Conservation (phyloP, 2,797 vertebrate species). For the Pachyuromys duprasi region DNA sequence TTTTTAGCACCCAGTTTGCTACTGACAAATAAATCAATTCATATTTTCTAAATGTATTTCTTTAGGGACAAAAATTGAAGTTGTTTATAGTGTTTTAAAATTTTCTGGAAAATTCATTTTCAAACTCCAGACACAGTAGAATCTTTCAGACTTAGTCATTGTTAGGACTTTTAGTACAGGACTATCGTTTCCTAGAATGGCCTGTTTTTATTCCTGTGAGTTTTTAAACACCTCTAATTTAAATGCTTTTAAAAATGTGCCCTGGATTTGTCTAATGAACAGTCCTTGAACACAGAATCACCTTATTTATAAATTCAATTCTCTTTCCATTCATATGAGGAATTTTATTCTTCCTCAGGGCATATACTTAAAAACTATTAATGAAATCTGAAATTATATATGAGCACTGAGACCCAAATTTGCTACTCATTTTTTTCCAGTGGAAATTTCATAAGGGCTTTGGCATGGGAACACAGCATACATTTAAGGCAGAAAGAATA, state of each 20-base stretch:
- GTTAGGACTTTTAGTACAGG: slow-evolving; percentile 43
- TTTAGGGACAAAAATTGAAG: slow-evolving; percentile 31
- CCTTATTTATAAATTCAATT: slow-evolving; percentile 82
- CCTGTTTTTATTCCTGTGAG: slow-evolving; percentile 66
- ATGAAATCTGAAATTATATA: slow-evolving; percentile 87
- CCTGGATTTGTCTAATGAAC: slow-evolving; percentile 69
- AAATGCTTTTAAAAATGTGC: slow-evolving; percentile 52
- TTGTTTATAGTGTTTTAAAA: slow-evolving; percentile 31
- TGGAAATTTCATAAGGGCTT: slow-evolving; percentile 83
- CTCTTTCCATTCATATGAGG: slow-evolving; percentile 74
- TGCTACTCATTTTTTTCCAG: slow-evolving; percentile 84
- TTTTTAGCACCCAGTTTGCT: slow-evolving; percentile 15
- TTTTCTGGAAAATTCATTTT: slow-evolving; percentile 54
- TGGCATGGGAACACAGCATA: slow-evolving; percentile 84
- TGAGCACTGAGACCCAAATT: slow-evolving; percentile 80
- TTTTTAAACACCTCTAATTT: slow-evolving; percentile 74
- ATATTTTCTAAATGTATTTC: slow-evolving; percentile 12
- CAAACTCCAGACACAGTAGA: slow-evolving; percentile 33
- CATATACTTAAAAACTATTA: slow-evolving; percentile 78
- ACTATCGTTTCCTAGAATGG: slow-evolving; percentile 48
- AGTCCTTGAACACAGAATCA: slow-evolving; percentile 59
- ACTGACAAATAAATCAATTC: neutral
- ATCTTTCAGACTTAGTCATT: slow-evolving; percentile 34
- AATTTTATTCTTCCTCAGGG: slow-evolving; percentile 80
- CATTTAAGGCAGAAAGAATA: slow-evolving; percentile 81